Conservation (phyloP, 2,113 vertebrate genomes). For the Leptobrachium leishanense region DNA sequence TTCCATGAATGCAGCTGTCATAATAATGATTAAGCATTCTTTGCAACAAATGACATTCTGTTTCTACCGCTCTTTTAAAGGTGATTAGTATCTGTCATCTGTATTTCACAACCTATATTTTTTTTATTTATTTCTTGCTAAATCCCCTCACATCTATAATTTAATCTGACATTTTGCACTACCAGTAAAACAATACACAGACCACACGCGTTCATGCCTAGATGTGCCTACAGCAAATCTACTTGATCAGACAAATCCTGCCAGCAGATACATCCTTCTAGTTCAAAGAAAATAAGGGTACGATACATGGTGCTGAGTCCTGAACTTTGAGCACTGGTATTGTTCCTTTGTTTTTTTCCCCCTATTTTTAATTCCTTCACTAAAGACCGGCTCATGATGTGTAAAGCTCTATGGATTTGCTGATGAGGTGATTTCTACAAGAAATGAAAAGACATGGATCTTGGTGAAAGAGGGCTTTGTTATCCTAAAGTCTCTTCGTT, state of each 20-base stretch:
- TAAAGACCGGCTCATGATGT: constrained; percentile 21
- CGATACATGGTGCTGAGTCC: constrained; percentile 11
- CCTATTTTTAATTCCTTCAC: constrained; percentile 6
- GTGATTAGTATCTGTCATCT: constrained; percentile 29
- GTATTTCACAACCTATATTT: constrained; percentile 16
- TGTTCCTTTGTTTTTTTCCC: not conserved
- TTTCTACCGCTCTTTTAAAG: not conserved
- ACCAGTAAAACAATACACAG: constrained; percentile 36
- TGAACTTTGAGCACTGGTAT: constrained; percentile 19
- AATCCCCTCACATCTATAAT: constrained; percentile 3
- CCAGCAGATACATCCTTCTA: not conserved
- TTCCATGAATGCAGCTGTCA: no score
- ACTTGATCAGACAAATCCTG: constrained; percentile 22
- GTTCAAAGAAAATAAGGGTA: constrained; percentile 18
- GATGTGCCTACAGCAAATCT: constrained; percentile 33
- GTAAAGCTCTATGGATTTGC: not conserved
- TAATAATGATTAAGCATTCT: not conserved
- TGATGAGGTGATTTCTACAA: not conserved
- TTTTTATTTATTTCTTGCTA: not conserved
- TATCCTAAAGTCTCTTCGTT: not conserved
- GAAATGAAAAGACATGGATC: not conserved
- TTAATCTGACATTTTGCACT: constrained; percentile 31
- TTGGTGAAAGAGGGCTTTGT: constrained; percentile 26
- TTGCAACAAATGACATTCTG: not conserved
- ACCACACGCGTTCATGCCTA: constrained; percentile 31